Evolutionary conservation across 1,140 invertebrate genomes (phyloP).

Genomic region (Micrasema longulum): DNA sequence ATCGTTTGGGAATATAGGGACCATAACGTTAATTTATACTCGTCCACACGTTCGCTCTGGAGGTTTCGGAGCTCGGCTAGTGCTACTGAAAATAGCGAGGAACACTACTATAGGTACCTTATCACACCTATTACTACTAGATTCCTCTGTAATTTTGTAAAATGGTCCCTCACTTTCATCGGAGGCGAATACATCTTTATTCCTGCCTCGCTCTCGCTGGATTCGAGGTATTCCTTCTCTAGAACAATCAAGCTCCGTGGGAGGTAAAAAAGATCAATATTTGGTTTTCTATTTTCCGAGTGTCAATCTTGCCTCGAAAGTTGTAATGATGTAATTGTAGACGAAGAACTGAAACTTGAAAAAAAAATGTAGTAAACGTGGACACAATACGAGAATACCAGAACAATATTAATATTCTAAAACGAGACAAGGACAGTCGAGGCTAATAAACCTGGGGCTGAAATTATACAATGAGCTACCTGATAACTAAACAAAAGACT

Average conservation of each 20-base stretch:
- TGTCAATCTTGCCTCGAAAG: no score
- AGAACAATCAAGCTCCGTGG: not conserved
- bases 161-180: not conserved
- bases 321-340: no score
- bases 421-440: no score
- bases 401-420: no score
- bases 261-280: no score
- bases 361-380: no score
- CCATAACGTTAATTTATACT: slow-evolving; percentile 40
- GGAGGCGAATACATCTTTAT: not conserved
- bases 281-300: no score
- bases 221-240: not conserved
- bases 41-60: slow-evolving; percentile 12
- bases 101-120: not conserved
- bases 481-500: no score
- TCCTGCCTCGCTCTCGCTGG: not conserved
- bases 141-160: not conserved
- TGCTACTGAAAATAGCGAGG: not conserved
- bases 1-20: slow-evolving; percentile 36
- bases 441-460: no score
- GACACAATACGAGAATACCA: no score
- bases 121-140: not conserved
- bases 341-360: no score
- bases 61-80: slow-evolving; percentile 2
- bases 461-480: no score